phyloP scores from a whole-genome alignment of 2,113 vertebrate species.

The Aegithalos caudatus region DNA sequence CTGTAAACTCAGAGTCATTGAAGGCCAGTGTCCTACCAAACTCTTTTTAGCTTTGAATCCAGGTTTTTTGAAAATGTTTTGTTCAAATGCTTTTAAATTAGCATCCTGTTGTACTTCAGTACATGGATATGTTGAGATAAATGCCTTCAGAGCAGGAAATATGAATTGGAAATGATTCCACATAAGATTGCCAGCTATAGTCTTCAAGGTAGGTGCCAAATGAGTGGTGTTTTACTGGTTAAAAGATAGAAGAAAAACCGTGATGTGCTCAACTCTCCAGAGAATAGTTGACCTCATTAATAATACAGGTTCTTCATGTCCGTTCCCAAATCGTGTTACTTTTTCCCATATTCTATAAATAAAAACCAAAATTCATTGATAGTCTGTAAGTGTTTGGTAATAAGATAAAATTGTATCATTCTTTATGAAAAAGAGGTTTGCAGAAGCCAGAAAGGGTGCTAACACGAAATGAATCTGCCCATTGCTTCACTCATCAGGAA shows the following conservation, averaged over 20 bases:
- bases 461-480: accelerated
- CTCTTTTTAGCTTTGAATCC: background rate
- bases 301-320: background rate
- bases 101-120: background rate
- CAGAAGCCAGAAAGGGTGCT: background rate
- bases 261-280: background rate
- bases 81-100: background rate
- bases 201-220: background rate
- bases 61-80: background rate
- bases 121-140: background rate
- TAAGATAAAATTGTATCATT: background rate
- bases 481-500: background rate
- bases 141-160: background rate
- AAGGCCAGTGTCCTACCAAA: background rate
- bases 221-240: background rate
- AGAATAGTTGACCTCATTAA: background rate
- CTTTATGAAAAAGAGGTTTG: background rate
- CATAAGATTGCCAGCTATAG: background rate
- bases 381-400: background rate
- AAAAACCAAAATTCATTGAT: background rate
- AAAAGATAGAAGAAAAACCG: too few relatives aligned
- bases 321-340: background rate
- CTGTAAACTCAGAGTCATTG: background rate
- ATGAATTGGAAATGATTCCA: background rate
- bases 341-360: background rate